Conservation (phyloP, 2,113 vertebrate genomes). For the Sander lucioperca region DNA sequence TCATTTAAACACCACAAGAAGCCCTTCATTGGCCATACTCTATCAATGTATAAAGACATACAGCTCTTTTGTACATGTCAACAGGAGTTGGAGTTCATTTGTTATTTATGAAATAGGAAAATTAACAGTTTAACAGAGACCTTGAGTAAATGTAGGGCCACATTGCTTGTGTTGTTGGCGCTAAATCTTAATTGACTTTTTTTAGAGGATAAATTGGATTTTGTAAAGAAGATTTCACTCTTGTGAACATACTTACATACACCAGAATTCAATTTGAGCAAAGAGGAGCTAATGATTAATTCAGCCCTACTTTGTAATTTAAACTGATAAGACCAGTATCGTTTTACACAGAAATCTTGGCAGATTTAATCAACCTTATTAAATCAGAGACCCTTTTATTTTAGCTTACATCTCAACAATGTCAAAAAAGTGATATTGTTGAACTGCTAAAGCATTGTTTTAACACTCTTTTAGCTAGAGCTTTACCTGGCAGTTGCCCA, state of each 20-base stretch:
- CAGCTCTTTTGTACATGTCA: not conserved
- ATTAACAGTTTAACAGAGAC: not conserved
- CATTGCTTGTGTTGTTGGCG: not conserved
- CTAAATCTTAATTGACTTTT: too few species aligned
- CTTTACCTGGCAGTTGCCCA: not conserved
- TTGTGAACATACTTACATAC: constrained; percentile 2
- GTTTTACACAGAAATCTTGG: not conserved
- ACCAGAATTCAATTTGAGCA: not conserved
- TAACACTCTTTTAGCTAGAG: not conserved
- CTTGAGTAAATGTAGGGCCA: not conserved
- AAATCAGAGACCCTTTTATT: constrained; percentile 12
- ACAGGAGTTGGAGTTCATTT: not conserved
- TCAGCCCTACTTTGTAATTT: constrained; percentile 18
- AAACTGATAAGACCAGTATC: constrained; percentile 14
- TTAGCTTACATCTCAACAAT: not conserved
- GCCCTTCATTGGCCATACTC: not conserved
- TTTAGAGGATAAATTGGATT: not conserved
- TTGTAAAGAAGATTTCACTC: constrained; percentile 2
- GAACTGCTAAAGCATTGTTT: not conserved
- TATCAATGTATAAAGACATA: not conserved
- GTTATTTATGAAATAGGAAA: not conserved
- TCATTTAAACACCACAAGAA: constrained; percentile 3
- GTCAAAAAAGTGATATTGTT: not conserved
- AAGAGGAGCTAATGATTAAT: constrained; percentile 12
- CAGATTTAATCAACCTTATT: constrained; percentile 1